Percentiles rank a stretch among this genome's conserved stretches.
These are phyloP conservation scores for Pseudachorutes palmiensis DNA, from an alignment of 1,140 invertebrate species.

Conservation along the genomic window DNA sequence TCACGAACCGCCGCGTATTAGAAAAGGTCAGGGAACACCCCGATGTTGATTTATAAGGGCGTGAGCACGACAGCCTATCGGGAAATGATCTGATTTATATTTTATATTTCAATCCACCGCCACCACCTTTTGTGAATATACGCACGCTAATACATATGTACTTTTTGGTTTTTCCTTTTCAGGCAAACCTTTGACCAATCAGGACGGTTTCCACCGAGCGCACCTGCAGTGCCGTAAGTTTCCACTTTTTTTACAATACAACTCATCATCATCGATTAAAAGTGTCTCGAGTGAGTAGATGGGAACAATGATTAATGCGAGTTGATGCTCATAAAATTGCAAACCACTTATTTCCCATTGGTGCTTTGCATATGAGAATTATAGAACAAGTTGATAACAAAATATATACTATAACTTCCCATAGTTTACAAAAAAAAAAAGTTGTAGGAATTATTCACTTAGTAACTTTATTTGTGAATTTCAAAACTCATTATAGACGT, in stretches of 20 bases:
- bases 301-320: not conserved
- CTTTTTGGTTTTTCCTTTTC: slow-evolving; percentile 26
- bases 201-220: slow-evolving; percentile 30
- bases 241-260: slow-evolving; percentile 8
- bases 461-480: no score
- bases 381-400: no score
- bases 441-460: no score
- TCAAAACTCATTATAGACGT: no score
- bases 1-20: not conserved
- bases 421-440: no score
- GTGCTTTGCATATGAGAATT: no score
- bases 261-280: no score
- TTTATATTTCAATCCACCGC: slow-evolving; percentile 13
- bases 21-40: not conserved
- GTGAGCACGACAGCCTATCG: not conserved
- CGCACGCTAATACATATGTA: not conserved
- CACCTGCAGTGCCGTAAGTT: slow-evolving; percentile 35
- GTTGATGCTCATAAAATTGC: no score
- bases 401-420: no score
- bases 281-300: not conserved
- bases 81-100: not conserved
- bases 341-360: no score
- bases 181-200: slow-evolving; percentile 35
- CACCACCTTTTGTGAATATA: slow-evolving; percentile 1
- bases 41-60: not conserved